These are phyloP conservation scores for Apaloderma vittatum DNA, from an alignment of 2,113 vertebrate genomes.

Conservation along the genomic window DNA sequence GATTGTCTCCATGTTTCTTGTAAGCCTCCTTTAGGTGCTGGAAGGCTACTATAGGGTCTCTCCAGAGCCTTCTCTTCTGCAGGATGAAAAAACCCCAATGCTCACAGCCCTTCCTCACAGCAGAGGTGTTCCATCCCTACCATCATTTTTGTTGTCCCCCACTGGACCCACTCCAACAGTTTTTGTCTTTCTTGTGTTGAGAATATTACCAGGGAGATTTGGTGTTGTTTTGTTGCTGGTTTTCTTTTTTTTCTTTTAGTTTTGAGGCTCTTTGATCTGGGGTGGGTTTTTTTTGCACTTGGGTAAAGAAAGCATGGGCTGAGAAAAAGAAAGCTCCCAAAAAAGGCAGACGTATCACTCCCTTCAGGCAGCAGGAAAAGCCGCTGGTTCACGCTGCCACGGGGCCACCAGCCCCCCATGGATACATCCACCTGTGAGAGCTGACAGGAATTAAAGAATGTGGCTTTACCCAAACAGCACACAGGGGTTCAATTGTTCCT, in stretches of 20 bases:
- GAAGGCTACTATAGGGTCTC: too few species aligned
- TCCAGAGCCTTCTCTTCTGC: too few species aligned
- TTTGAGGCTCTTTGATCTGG: background rate
- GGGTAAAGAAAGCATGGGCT: background rate
- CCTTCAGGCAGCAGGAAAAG: background rate
- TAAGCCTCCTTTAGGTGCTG: too few species aligned
- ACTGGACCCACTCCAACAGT: background rate
- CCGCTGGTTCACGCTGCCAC: background rate
- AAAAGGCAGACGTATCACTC: background rate
- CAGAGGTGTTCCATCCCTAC: too few species aligned
- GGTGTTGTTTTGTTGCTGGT: background rate
- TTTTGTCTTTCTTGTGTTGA: background rate
- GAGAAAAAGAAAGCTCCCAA: background rate
- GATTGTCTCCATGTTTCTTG: too few species aligned
- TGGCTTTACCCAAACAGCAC: background rate
- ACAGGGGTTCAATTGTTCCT: fast-evolving
- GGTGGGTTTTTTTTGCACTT: background rate
- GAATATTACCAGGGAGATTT: background rate
- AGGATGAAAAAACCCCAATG: too few species aligned
- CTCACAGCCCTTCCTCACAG: too few species aligned
- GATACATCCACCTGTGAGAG: background rate
- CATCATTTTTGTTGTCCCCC: too few species aligned
- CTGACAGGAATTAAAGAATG: background rate
- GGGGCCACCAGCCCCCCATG: background rate
- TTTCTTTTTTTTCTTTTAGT: background rate